Evolutionary conservation across 2,888 invertebrate species (phyloP), one percentile per base, ranked within the genome.

Genomic region (Schrankia costaestrigalis): DNA sequence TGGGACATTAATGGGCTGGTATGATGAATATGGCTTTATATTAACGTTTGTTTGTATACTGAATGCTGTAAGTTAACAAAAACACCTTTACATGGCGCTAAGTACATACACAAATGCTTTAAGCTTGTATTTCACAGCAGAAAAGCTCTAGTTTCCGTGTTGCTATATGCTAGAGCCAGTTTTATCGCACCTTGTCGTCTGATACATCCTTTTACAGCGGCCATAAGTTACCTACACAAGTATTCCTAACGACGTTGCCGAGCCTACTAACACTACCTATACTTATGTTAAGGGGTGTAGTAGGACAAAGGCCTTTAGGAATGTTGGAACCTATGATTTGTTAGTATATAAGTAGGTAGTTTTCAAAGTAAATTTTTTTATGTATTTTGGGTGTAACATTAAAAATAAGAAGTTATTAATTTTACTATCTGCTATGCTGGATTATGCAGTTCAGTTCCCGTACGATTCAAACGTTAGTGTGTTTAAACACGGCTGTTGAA

Each of bases 201-300:
- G 71, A 74, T 71, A 79, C 78, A 76, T 81, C 77, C 78, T 71
- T 74, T 75, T 71, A 75, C 65, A 63, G 68, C 39, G 57, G 33
- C 63, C 62, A 71, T 80, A 80, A 79, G 57, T 80, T 66, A 46
- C 62, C 53, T 48, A 64, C 69, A 63, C 67, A 69, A 72, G 69
- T 71, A 71, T 70, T 67, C 35, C 55, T 41, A 54, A 57, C 58
- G 42, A 36, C 31, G 25, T 31, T 25, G 22, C 27, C 33, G 12
- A 30, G 37, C 44, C 41, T 46, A 56, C 64, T 57, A 63, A 64
- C 62, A 7, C 30, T 55, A 49, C 34, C 37, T 37, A 41, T 43
- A 52, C 36, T 27, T 40, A 36, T 41, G 23, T 41, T 41, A 12
- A 28, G 14, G 33, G 37, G 51, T 33, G 33, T 41, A 27, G 30